Evolutionary conservation across 2,113 vertebrate species (phyloP), one percentile per base, ranked within the genome.

Genomic region (Lampris megalopsis): DNA sequence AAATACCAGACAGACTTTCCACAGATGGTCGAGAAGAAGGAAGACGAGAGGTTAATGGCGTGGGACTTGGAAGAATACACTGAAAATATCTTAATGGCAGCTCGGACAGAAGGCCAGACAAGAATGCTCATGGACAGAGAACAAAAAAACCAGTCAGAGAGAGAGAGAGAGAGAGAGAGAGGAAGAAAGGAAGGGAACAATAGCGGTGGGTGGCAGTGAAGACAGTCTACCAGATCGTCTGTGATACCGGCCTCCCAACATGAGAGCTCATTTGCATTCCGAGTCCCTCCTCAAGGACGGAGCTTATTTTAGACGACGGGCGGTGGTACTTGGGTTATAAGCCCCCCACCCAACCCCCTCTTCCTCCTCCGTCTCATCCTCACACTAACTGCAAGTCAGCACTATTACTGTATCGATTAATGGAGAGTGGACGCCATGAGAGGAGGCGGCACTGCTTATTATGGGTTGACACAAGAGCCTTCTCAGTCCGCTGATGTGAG

Each of bases 331-430:
- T 68, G 89, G 86, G 86, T 87, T 76, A 70, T 86, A 79, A 73
- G 74, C 81, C 81, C 77, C 3, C 3, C 68, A 41, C n/a, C 42
- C 48, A 81, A 79, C 68, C 57, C 50, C 59, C 64, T n/a, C 1
- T 67, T 50, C 24, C 70, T 63, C 69, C 63, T 4, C 61, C 71
- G 81, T 74, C 63, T 65, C 65, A 78, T 24, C 24, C 24, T 24
- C 24, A 24, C 24, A 65, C 81, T 71, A 61, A 78, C 79, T 38
- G 71, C 75, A 41, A 89, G 88, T 92, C 91, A 92, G 91, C 92
- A 90, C 75, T 90, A 59, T 71, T 90, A 86, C 85, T 89, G 85
- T 92, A 93, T 92, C 89, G 91, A 93, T 92, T 90, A 76, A 91
- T 88, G 81, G 86, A 58, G 4, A 53, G 79, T 7, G 71, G 79